Conservation (phyloP, 1,140 invertebrate genomes). For the Sipha flava region DNA sequence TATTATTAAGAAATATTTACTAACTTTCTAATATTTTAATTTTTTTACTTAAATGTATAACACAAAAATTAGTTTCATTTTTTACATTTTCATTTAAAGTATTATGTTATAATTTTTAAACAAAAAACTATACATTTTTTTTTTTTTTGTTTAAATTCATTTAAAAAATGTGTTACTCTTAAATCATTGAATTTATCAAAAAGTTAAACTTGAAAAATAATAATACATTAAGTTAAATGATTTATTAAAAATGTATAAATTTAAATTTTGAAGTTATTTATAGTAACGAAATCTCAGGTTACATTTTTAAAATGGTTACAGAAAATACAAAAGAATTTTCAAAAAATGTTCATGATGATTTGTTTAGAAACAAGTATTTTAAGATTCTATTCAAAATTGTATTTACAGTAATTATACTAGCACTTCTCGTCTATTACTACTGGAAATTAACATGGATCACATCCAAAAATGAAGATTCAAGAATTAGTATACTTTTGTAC, state of each 20-base stretch:
- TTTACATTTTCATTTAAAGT: not conserved
- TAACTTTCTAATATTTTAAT: not conserved
- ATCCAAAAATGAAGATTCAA: not conserved
- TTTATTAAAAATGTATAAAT: not conserved
- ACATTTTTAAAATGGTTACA: not conserved
- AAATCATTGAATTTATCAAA: not conserved
- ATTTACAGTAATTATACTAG: not conserved
- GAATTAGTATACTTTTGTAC: not conserved
- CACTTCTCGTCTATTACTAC: conserved; percentile 9
- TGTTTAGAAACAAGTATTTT: not conserved
- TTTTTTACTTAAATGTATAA: not conserved
- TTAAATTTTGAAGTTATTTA: not conserved
- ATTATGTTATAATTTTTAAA: not conserved
- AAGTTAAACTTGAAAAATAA: not conserved
- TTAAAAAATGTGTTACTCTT: not conserved
- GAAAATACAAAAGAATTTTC: not conserved
- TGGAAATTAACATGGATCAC: not conserved
- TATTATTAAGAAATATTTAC: not conserved
- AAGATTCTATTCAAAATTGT: not conserved
- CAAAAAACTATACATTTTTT: no score
- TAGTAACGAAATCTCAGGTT: not conserved
- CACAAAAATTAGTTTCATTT: not conserved
- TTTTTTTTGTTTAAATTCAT: no score
- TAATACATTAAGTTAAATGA: not conserved
- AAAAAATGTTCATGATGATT: not conserved